Percentiles rank a stretch among this genome's conserved stretches.
Conservation (phyloP, 2,113 vertebrate species). For the Miniopterus natalensis region DNA sequence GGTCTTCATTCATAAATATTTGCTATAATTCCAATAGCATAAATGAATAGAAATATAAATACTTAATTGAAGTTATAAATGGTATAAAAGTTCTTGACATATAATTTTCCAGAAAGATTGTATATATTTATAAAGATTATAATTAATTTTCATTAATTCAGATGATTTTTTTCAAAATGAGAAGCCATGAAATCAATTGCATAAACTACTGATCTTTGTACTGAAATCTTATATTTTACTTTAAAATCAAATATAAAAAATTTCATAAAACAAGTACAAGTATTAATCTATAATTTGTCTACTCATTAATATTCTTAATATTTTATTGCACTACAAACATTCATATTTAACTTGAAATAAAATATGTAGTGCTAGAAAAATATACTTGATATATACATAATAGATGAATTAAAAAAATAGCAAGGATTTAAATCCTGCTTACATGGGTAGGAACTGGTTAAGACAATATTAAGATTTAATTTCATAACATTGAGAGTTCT, state of each 20-base stretch:
- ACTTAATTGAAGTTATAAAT: not conserved
- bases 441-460: not conserved
- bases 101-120: not conserved
- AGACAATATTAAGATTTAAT: not conserved
- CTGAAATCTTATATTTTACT: not conserved
- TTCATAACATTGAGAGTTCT: not conserved
- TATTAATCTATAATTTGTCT: not conserved
- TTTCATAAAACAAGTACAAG: not conserved
- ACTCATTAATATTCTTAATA: not conserved
- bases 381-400: not conserved
- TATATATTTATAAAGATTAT: not conserved
- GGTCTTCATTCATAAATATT: not conserved
- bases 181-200: not conserved
- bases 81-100: not conserved
- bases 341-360: not conserved
- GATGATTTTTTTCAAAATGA: not conserved
- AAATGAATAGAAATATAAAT: not conserved
- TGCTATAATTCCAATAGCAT: not conserved
- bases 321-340: not conserved
- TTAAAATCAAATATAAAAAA: not conserved
- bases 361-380: not conserved
- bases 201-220: not conserved
- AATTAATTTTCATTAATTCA: not conserved
- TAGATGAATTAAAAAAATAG: not conserved
- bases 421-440: not conserved